Conservation (phyloP, 2,888 invertebrate species). For the Embidobia sp. region DNA sequence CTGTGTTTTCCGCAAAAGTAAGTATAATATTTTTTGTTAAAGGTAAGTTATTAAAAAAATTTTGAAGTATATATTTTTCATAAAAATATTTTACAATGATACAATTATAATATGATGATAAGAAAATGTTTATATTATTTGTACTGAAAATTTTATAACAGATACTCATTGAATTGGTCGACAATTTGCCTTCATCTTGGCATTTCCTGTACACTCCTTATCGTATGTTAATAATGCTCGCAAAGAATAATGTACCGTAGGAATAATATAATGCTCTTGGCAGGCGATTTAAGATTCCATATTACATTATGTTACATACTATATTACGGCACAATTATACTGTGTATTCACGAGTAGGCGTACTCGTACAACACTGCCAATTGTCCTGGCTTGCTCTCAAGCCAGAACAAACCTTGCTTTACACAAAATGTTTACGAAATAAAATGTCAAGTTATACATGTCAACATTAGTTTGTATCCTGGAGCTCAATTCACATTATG, state of each 20-base stretch:
- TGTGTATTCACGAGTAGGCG: slow-evolving; percentile 53
- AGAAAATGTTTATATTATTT: too few relatives aligned
- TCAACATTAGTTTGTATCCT: too few relatives aligned
- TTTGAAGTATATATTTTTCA: too few relatives aligned
- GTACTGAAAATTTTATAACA: slow-evolving; percentile 1
- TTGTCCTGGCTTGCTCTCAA: slow-evolving; percentile 22
- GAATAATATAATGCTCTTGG: slow-evolving; percentile 46
- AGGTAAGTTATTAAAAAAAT: too few relatives aligned
- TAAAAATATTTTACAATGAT: too few relatives aligned
- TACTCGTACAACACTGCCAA: slow-evolving; percentile 41
- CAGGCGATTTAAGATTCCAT: slow-evolving; percentile 46
- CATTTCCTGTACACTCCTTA: slow-evolving; percentile 48
- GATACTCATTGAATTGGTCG: slow-evolving; percentile 5
- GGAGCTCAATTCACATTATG: too few relatives aligned
- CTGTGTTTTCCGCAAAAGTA: too few relatives aligned
- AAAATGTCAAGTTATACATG: too few relatives aligned
- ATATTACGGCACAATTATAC: slow-evolving; percentile 56
- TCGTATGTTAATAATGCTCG: slow-evolving; percentile 36
- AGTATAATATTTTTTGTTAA: too few relatives aligned
- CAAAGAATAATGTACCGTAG: slow-evolving; percentile 46
- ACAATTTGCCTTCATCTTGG: slow-evolving; percentile 25
- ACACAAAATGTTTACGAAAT: too few relatives aligned
- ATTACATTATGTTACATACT: slow-evolving; percentile 60
- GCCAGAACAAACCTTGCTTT: slow-evolving; percentile 56
- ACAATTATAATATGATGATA: too few relatives aligned